These are phyloP conservation scores for Australoheros facetus DNA, from an alignment of 2,797 vertebrate species.

Conservation along the genomic window DNA sequence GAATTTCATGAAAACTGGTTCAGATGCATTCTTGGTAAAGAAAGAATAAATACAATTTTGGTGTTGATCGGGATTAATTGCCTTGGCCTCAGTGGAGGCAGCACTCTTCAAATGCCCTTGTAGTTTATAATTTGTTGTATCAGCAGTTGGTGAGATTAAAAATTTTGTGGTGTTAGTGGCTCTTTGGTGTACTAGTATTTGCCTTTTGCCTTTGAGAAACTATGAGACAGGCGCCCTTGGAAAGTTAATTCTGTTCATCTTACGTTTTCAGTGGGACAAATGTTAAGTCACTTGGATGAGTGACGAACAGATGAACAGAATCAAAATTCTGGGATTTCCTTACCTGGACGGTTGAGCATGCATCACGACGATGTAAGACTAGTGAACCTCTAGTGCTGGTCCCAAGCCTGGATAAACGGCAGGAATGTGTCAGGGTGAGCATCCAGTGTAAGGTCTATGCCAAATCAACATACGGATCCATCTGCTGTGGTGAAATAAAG, in stretches of 20 bases:
- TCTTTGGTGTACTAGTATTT: background rate
- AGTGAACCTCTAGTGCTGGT: background rate
- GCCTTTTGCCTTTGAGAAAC: background rate
- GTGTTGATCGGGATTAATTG: fast-evolving
- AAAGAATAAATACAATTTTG: background rate
- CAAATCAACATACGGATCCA: background rate
- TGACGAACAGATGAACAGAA: too few relatives aligned
- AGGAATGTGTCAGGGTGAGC: background rate
- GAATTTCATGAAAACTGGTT: background rate
- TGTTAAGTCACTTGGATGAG: too few relatives aligned
- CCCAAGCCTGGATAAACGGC: background rate
- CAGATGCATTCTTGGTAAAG: background rate
- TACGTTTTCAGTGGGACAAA: too few relatives aligned
- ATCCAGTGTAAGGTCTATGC: background rate
- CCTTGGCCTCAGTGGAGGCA: background rate
- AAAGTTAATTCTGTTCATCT: too few relatives aligned
- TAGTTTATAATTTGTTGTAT: background rate
- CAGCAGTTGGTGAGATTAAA: background rate
- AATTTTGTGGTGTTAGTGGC: background rate
- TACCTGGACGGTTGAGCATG: too few relatives aligned
- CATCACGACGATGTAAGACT: too few relatives aligned
- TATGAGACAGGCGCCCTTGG: too few relatives aligned
- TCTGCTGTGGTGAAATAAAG: background rate
- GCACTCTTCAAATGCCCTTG: background rate
- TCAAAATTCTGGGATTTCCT: too few relatives aligned